These are phyloP conservation scores for Platygyra sinensis DNA, from an alignment of 64 coral and sea anemone genomes.

Conservation along the genomic window DNA sequence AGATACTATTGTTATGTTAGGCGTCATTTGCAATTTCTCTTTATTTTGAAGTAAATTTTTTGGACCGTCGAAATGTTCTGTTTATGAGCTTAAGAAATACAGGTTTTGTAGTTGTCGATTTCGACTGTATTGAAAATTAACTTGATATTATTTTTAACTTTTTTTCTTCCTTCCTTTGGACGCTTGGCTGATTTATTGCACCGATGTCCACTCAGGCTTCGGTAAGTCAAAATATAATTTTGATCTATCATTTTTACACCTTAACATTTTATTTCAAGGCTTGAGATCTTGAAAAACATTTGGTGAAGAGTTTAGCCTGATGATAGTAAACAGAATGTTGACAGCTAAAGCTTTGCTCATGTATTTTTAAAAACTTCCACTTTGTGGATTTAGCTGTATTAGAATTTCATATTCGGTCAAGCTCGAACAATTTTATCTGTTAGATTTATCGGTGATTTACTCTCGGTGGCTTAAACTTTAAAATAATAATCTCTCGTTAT, in stretches of 20 bases:
- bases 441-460: constrained; percentile 16
- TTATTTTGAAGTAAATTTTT: constrained; percentile 59
- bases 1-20: constrained; percentile 44
- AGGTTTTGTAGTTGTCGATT: neutral
- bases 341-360: constrained; percentile 46
- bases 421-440: constrained; percentile 38
- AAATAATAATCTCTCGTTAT: constrained; percentile 28
- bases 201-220: constrained; percentile 24
- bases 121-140: constrained; percentile 34
- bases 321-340: constrained; percentile 49
- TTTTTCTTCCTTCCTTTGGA: neutral
- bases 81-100: no score
- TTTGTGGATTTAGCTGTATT: constrained; percentile 43
- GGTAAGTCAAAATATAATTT: constrained; percentile 48
- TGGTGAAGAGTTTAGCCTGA: neutral
- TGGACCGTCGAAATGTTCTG: neutral
- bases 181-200: neutral
- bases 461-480: constrained; percentile 22
- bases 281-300: constrained; percentile 33
- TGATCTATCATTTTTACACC: constrained; percentile 29
- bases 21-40: constrained; percentile 24
- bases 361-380: constrained; percentile 55
- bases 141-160: constrained; percentile 1
- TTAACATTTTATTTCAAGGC: neutral
- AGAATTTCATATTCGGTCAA: constrained; percentile 36